Evolutionary conservation across 1,140 invertebrate species (phyloP).

Genomic region (Littorina saxatilis): DNA sequence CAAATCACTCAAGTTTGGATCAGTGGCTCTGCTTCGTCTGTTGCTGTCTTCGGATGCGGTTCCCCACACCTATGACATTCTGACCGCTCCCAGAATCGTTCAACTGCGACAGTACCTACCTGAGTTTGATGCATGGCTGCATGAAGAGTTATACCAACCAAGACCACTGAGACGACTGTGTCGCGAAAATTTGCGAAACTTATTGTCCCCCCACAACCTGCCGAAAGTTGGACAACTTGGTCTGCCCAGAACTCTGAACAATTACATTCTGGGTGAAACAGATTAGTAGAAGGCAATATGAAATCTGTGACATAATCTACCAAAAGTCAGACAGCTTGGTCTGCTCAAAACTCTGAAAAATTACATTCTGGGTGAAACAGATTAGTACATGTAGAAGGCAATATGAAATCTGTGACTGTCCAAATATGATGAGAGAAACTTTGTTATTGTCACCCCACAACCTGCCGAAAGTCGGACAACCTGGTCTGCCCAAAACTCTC

Average conservation of each 20-base stretch:
- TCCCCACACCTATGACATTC: constrained; percentile 19
- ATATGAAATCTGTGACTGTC: no score
- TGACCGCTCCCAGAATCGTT: constrained; percentile 22
- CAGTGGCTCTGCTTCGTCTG: constrained; percentile 22
- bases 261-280: constrained; percentile 17
- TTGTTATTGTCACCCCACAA: constrained; percentile 24
- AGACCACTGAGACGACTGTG: not conserved
- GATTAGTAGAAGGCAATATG: not conserved
- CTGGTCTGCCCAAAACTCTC: constrained; percentile 16
- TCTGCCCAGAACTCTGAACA: constrained; percentile 10
- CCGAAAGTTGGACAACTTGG: not conserved
- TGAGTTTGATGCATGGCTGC: constrained; percentile 31
- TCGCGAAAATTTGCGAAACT: not conserved
- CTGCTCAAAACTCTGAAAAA: no score
- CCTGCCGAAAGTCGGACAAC: not conserved
- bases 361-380: no score
- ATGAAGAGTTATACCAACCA: constrained; percentile 20
- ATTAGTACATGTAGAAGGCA: no score
- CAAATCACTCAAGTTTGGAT: constrained; percentile 26
- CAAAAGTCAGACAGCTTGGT: no score
- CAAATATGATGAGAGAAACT: no score
- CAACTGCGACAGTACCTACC: constrained; percentile 28
- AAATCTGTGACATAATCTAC: no score
- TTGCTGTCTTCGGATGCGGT: constrained; percentile 28
- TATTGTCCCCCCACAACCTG: constrained; percentile 28